These are phyloP conservation scores for Neoitamus cyanurus DNA, from an alignment of 2,888 invertebrate genomes.

Conservation along the genomic window DNA sequence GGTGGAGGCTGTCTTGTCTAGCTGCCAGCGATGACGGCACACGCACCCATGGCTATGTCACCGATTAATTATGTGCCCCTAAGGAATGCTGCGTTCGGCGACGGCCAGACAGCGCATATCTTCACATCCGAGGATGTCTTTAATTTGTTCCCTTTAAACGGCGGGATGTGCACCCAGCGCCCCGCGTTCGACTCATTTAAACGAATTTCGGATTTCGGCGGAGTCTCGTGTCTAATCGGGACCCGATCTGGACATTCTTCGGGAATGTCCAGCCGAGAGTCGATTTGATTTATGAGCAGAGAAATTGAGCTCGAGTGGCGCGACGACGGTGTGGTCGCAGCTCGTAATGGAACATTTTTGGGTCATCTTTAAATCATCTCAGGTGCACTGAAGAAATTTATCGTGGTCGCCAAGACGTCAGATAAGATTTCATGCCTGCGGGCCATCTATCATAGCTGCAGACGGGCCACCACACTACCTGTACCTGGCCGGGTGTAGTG, in stretches of 20 bases:
- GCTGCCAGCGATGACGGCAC: neutral
- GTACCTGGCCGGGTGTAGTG: neutral
- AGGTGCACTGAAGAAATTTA: neutral
- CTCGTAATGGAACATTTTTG: neutral
- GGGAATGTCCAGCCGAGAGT: neutral
- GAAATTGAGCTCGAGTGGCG: neutral
- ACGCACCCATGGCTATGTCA: neutral
- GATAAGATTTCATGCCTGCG: neutral
- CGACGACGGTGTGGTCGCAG: neutral
- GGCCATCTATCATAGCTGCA: neutral
- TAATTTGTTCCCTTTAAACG: slow-evolving; percentile 12
- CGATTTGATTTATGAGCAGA: neutral
- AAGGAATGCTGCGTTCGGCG: neutral
- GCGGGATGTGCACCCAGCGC: neutral
- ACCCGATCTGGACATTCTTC: neutral
- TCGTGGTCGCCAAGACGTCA: neutral
- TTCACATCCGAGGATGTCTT: neutral
- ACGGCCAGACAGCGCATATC: neutral
- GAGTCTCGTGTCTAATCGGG: neutral
- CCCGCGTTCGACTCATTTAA: neutral
- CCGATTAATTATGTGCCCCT: slow-evolving; percentile 4
- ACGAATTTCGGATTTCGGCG: neutral
- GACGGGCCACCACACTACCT: neutral
- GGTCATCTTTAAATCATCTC: slow-evolving; percentile 30
- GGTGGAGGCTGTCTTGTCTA: slow-evolving; percentile 5